phyloP scores from a whole-genome alignment of 1,140 invertebrate species.

The Gryllus bimaculatus region DNA sequence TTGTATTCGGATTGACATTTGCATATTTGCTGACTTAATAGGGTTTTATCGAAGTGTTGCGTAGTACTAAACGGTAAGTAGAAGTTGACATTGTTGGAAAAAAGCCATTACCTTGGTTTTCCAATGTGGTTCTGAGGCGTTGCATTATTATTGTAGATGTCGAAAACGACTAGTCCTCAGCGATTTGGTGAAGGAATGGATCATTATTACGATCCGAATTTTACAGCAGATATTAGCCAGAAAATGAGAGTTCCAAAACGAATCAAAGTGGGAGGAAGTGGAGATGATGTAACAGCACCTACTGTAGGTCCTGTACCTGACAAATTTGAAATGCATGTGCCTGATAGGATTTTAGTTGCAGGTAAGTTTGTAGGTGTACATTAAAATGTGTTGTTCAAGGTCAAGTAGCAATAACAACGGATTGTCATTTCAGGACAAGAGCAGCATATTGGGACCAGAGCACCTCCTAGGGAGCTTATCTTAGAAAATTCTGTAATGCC shows the following conservation, averaged over 20 bases:
- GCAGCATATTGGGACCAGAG: slow-evolving; percentile 66
- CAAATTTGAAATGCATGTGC: slow-evolving; percentile 79
- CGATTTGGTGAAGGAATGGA: slow-evolving; percentile 15
- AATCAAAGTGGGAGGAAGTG: slow-evolving; percentile 59
- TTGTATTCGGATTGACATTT: too few relatives aligned
- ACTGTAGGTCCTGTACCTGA: slow-evolving; percentile 35
- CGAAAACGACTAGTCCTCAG: slow-evolving; percentile 15
- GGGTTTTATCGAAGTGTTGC: too few relatives aligned
- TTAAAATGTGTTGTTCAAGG: neutral
- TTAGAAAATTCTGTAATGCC: slow-evolving; percentile 70
- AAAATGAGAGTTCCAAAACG: slow-evolving; percentile 71
- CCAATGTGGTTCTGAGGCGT: neutral
- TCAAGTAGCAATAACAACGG: neutral
- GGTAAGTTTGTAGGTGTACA: slow-evolving; percentile 35
- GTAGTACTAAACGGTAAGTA: too few relatives aligned
- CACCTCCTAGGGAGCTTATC: slow-evolving; percentile 70
- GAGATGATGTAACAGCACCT: slow-evolving; percentile 42
- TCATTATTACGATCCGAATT: slow-evolving; percentile 18
- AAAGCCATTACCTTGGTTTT: too few relatives aligned
- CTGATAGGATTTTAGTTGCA: slow-evolving; percentile 78
- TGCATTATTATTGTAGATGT: slow-evolving; percentile 15
- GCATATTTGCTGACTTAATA: too few relatives aligned
- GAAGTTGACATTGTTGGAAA: too few relatives aligned
- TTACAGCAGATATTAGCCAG: slow-evolving; percentile 54
- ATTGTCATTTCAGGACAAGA: slow-evolving; percentile 50